These are phyloP conservation scores for Leucophenga maculata DNA, from an alignment of 2,888 invertebrate species.

Conservation along the genomic window DNA sequence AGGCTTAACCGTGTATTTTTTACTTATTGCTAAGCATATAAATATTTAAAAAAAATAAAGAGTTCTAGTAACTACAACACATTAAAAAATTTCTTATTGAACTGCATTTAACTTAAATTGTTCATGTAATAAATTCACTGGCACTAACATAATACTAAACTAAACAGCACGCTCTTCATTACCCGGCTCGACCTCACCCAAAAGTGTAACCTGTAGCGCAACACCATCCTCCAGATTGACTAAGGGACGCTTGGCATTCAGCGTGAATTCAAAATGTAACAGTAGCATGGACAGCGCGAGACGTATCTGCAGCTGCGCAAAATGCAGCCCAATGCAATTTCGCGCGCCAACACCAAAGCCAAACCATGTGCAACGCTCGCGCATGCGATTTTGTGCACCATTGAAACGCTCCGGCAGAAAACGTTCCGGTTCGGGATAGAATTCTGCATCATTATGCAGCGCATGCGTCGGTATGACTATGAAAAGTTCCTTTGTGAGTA, in stretches of 20 bases:
- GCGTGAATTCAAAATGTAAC: conserved; percentile 57
- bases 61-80: not conserved
- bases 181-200: conserved; percentile 57
- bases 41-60: too few relatives aligned
- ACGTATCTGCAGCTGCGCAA: conserved; percentile 64
- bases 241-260: conserved; percentile 56
- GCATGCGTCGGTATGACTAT: conserved; percentile 75
- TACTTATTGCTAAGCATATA: too few relatives aligned
- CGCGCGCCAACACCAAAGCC: conserved; percentile 72
- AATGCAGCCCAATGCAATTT: conserved; percentile 70
- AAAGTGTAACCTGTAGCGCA: conserved; percentile 52
- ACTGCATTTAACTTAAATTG: not conserved
- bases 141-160: not conserved
- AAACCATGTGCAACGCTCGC: conserved; percentile 68
- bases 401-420: conserved; percentile 78
- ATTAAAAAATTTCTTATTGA: not conserved
- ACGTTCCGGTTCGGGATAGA: conserved; percentile 76
- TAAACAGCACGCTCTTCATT: conserved; percentile 49
- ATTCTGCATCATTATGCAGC: conserved; percentile 77
- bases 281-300: conserved; percentile 58
- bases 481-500: conserved; percentile 57
- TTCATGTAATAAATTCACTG: conserved; percentile 13
- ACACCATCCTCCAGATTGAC: conserved; percentile 58
- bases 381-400: conserved; percentile 73
- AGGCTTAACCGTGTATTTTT: too few relatives aligned